Base-by-base conservation (phyloP, 2,888 invertebrate species). In the Danaus chrysippus region DNA sequence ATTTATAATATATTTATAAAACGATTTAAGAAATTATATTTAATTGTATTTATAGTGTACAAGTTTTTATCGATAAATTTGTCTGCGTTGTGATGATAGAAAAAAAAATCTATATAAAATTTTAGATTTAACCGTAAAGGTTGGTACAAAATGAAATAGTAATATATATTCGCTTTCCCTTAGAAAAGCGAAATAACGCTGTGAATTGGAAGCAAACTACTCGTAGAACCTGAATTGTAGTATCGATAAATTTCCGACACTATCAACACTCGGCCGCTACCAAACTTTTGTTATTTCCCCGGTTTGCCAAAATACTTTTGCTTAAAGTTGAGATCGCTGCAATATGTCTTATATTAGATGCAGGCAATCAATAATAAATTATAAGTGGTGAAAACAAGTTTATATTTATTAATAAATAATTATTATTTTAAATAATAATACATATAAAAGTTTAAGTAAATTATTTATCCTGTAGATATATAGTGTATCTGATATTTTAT, bases 221-320 rank as follows among this genome's bases (percentile, higher is more conserved):
- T 11, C 17, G 49, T 17, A 17, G 17, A 49, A 17, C 17, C 17
- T n/a, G 49, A 49, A 49, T 11, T 17, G 49, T 49, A 49, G 49
- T n/a, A 11, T 17, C 60, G 54, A 64, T 64, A 64, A 64, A 64
- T 60, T 64, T 57, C 60, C 52, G 46, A 60, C 57, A 58, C 60
- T 64, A 57, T 64, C 63, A 64, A 64, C 60, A 56, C 59, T 57
- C 55, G 63, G 54, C 63, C 53, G 34, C 49, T 17, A 49, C 54
- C 49, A 58, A 61, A 64, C 55, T 64, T 63, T 64, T 58, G 58
- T 57, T 61, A 64, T 58, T 64, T 64, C 60, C 54, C 55, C 61
- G 49, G 54, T 60, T 23, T 53, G 53, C 56, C 57, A 61, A 49
- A 49, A 49, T 15, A 17, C 15, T 49, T 17, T 46, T 49, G 17